Evolutionary conservation across 2,888 invertebrate genomes (phyloP).

Genomic region (Uropetala carovei): DNA sequence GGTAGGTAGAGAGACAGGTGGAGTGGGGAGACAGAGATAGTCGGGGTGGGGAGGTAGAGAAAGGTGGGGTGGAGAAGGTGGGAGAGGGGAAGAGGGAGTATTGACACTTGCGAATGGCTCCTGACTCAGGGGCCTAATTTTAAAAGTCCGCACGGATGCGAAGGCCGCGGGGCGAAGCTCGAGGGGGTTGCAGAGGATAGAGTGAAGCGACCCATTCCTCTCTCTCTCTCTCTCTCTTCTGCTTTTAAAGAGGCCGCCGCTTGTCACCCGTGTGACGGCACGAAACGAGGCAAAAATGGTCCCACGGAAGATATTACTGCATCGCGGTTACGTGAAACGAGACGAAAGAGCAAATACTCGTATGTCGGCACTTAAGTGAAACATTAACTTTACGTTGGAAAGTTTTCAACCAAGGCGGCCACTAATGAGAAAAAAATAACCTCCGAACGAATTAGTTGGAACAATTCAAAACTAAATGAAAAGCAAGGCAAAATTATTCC

Average conservation of each 20-base stretch:
- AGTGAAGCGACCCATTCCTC: background rate
- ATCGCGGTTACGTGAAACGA: background rate
- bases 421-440: too few relatives aligned
- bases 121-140: slow-evolving; percentile 28
- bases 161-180: background rate
- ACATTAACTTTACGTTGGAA: too few relatives aligned
- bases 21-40: too few relatives aligned
- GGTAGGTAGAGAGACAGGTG: background rate
- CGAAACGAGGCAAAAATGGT: background rate
- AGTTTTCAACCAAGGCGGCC: too few relatives aligned
- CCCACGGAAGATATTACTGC: background rate
- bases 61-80: background rate
- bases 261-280: background rate
- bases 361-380: too few relatives aligned
- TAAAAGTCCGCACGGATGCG: slow-evolving; percentile 7
- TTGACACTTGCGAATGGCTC: slow-evolving; percentile 25
- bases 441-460: too few relatives aligned
- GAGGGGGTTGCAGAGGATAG: background rate
- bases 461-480: too few relatives aligned
- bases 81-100: background rate
- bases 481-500: too few relatives aligned
- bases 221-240: too few relatives aligned
- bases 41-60: background rate
- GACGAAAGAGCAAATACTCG: background rate
- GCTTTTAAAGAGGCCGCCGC: background rate